phyloP scores from a whole-genome alignment of 2,797 vertebrate species.

The Coregonus sp. region DNA sequence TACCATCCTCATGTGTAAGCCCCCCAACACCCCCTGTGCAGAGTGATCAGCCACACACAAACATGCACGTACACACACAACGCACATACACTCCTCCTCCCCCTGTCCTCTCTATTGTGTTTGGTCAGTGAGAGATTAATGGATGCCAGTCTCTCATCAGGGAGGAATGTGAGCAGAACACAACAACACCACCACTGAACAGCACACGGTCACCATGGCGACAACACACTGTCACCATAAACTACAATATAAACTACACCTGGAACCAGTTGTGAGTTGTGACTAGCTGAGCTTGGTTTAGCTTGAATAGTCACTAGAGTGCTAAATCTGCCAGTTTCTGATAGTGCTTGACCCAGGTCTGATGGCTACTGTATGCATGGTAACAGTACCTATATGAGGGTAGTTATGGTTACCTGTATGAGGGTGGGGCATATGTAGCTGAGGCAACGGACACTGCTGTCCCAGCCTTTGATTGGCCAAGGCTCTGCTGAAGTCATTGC shows the following conservation, averaged over 20 bases:
- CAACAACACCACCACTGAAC: neutral
- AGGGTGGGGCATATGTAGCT: constrained; percentile 22
- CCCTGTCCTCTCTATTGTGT: constrained; percentile 3
- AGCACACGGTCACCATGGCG: neutral
- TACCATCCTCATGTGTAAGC: no score
- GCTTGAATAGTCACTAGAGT: no score
- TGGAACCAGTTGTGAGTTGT: neutral
- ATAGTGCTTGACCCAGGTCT: neutral
- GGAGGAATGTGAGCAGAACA: constrained; percentile 11
- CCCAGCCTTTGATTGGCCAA: constrained; percentile 16
- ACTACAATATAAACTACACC: no score
- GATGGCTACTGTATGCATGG: neutral
- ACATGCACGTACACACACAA: no score
- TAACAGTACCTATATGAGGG: neutral
- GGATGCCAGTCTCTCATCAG: constrained; percentile 10
- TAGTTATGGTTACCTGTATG: constrained; percentile 39
- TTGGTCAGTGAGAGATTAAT: neutral
- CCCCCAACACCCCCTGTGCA: no score
- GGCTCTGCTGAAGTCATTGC: neutral
- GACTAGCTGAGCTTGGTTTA: neutral
- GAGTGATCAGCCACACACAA: no score
- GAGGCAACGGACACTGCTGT: constrained; percentile 12
- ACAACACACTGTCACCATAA: neutral
- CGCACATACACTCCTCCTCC: neutral
- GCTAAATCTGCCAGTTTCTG: neutral